Conservation (phyloP, 2,888 invertebrate species). For the Diarsia brunnea region DNA sequence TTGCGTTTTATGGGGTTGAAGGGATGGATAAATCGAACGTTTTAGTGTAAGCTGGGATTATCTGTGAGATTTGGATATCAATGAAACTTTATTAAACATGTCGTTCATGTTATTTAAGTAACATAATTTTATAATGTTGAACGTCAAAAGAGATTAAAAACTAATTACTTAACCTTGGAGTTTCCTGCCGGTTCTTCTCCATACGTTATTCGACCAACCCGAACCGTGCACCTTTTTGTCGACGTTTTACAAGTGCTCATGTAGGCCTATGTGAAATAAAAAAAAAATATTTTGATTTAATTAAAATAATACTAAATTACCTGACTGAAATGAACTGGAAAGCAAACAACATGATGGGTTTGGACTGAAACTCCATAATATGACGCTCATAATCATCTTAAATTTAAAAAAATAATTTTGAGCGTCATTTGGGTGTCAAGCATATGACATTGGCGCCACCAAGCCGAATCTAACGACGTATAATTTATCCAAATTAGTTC, state of each 20-base stretch:
- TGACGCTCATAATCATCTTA: no score
- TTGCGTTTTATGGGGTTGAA: conserved; percentile 20
- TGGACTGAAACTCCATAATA: neutral
- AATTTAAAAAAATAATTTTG: no score
- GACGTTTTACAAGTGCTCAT: no score
- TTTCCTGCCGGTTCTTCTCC: no score
- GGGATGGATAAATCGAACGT: neutral
- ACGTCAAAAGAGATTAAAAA: neutral
- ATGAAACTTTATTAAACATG: neutral
- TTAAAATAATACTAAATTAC: no score
- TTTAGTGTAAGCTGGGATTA: conserved; percentile 4
- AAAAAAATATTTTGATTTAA: no score
- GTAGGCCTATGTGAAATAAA: no score
- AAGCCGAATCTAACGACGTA: neutral
- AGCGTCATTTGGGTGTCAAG: no score
- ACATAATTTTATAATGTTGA: neutral
- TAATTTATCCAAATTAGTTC: neutral
- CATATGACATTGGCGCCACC: neutral
- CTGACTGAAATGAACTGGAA: no score
- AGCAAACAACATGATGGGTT: neutral
- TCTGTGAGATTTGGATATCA: neutral
- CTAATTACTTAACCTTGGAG: no score
- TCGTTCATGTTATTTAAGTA: neutral
- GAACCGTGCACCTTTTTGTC: no score
- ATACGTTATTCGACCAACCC: no score